phyloP scores from a whole-genome alignment of 2,113 vertebrate genomes.

The Xiphophorus hellerii region DNA sequence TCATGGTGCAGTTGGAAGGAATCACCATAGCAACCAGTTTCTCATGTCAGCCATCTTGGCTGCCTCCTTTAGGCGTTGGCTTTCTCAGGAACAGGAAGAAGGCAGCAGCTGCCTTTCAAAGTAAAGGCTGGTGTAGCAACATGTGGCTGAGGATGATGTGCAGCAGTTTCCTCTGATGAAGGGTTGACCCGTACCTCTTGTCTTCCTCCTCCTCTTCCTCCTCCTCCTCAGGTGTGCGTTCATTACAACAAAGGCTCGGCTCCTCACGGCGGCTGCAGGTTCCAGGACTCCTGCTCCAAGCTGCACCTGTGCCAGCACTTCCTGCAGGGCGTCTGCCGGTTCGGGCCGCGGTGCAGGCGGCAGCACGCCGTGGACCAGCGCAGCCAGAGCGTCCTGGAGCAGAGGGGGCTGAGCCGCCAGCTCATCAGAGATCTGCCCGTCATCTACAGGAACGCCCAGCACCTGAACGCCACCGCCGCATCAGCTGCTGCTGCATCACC shows the following conservation, averaged over 20 bases:
- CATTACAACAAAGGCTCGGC: conserved; percentile 76
- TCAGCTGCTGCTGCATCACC: background rate
- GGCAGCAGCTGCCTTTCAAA: too few species aligned
- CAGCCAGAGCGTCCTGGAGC: conserved; percentile 62
- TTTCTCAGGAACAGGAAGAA: too few species aligned
- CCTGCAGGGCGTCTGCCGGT: conserved; percentile 70
- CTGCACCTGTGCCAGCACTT: conserved; percentile 79
- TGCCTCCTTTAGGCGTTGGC: too few species aligned
- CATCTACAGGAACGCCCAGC: conserved; percentile 73
- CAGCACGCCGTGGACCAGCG: conserved; percentile 62
- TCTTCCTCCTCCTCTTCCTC: background rate
- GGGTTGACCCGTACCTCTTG: too few species aligned
- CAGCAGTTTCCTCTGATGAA: too few species aligned
- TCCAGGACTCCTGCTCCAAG: conserved; percentile 71
- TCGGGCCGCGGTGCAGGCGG: conserved; percentile 71
- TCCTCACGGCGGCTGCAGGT: conserved; percentile 70
- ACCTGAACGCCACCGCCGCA: conserved; percentile 20
- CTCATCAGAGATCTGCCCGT: conserved; percentile 66
- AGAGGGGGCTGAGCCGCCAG: conserved; percentile 62
- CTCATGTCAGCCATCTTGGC: too few species aligned
- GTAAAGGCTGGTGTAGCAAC: too few species aligned
- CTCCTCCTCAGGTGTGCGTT: conserved; percentile 67
- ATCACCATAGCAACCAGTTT: too few species aligned
- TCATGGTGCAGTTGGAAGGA: too few species aligned
- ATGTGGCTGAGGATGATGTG: too few species aligned